phyloP scores from a whole-genome alignment of 2,113 vertebrate genomes.

The Lontra canadensis region DNA sequence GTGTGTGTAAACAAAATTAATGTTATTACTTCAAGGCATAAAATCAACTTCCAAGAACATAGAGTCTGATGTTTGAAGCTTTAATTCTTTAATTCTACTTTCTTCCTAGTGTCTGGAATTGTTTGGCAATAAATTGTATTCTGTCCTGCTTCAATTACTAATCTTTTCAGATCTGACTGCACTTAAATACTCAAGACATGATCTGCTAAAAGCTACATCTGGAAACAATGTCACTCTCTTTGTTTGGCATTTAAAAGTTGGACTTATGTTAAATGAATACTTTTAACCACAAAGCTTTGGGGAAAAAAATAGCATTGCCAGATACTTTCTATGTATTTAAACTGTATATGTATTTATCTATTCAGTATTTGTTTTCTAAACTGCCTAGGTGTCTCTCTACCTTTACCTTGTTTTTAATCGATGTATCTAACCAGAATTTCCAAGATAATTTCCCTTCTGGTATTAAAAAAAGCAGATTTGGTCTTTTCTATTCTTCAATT shows the following conservation, averaged over 20 bases:
- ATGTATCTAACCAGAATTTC: background rate
- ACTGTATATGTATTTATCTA: conserved; percentile 64
- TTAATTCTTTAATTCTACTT: conserved; percentile 65
- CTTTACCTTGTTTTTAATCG: background rate
- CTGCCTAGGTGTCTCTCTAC: background rate
- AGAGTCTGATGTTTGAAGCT: conserved; percentile 40
- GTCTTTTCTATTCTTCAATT: background rate
- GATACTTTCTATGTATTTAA: conserved; percentile 49
- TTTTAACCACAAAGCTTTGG: conserved; percentile 63
- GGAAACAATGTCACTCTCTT: conserved; percentile 78
- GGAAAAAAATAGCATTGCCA: conserved; percentile 58
- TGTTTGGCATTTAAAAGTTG: conserved; percentile 75
- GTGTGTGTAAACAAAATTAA: conserved; percentile 48
- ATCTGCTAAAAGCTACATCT: conserved; percentile 81
- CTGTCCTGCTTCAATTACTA: conserved; percentile 72
- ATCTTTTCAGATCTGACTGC: conserved; percentile 73
- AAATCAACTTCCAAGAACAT: conserved; percentile 51
- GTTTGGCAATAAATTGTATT: conserved; percentile 78
- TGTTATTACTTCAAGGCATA: conserved; percentile 55
- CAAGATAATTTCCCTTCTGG: background rate
- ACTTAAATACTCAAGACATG: conserved; percentile 80
- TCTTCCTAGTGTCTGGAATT: conserved; percentile 71
- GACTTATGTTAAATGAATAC: conserved; percentile 72
- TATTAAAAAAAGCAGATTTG: background rate
- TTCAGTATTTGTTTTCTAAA: conserved; percentile 54